Evolutionary conservation across 2,888 invertebrate genomes (phyloP).

Genomic region (Biston stratarius): DNA sequence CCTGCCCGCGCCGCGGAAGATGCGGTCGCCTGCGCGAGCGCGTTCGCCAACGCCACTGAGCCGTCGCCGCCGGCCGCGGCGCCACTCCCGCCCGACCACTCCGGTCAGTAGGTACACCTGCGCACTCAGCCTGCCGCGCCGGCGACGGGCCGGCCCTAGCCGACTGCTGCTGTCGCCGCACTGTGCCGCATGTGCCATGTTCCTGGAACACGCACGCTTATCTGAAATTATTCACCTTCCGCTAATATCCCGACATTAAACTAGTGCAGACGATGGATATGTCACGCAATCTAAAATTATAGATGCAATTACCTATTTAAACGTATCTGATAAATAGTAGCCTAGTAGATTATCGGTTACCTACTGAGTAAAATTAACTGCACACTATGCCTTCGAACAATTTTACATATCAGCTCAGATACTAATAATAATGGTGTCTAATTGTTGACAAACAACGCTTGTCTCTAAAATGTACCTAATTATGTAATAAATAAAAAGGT

Average conservation of each 20-base stretch:
- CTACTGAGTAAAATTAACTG: not conserved
- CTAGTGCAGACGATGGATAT: slow-evolving; percentile 31
- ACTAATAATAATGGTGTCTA: slow-evolving; percentile 8
- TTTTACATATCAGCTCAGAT: not conserved
- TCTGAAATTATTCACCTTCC: slow-evolving; percentile 32
- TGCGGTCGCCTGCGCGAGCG: slow-evolving; percentile 79
- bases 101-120: slow-evolving; percentile 70
- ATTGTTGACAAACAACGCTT: slow-evolving; percentile 40
- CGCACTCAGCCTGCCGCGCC: slow-evolving; percentile 23
- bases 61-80: slow-evolving; percentile 59
- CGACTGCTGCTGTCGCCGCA: not conserved
- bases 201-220: slow-evolving; percentile 27
- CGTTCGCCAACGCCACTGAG: slow-evolving; percentile 76
- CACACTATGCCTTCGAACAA: slow-evolving; percentile 11
- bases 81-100: slow-evolving; percentile 67
- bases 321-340: slow-evolving; percentile 36
- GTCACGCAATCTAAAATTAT: slow-evolving; percentile 46
- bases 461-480: not conserved
- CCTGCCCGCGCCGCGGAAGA: slow-evolving; percentile 80
- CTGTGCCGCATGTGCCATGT: slow-evolving; percentile 16
- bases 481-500: not conserved
- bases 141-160: not conserved
- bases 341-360: slow-evolving; percentile 14
- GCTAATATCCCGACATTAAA: slow-evolving; percentile 22
- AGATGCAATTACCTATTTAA: slow-evolving; percentile 40